phyloP scores from a whole-genome alignment of 2,888 invertebrate genomes.

The Hyles lineata region DNA sequence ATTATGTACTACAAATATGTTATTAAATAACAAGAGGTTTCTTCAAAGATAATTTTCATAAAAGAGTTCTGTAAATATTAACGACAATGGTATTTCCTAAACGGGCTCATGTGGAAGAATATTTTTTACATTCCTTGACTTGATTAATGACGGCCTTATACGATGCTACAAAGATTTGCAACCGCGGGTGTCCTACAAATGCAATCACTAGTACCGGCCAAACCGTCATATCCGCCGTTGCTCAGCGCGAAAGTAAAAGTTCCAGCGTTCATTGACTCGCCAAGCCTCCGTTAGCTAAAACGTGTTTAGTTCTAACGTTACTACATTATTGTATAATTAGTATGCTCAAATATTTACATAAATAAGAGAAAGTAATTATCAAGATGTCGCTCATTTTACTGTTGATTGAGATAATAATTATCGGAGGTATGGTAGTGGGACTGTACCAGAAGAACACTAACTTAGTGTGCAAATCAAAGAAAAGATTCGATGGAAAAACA shows the following conservation, averaged over 20 bases:
- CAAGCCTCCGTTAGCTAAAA: slow-evolving; percentile 36
- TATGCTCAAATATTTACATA: neutral
- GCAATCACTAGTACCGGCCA: slow-evolving; percentile 38
- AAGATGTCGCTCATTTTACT: slow-evolving; percentile 55
- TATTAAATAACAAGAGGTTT: too few relatives aligned
- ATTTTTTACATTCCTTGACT: neutral
- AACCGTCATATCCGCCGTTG: slow-evolving; percentile 45
- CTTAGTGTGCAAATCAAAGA: slow-evolving; percentile 70
- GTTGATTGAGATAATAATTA: slow-evolving; percentile 53
- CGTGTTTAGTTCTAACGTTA: slow-evolving; percentile 34
- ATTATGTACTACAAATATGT: too few relatives aligned
- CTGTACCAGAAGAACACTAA: slow-evolving; percentile 76
- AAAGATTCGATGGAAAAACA: slow-evolving; percentile 64
- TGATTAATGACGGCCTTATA: neutral
- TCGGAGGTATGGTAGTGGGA: slow-evolving; percentile 61
- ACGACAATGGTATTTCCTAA: too few relatives aligned
- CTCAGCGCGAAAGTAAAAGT: slow-evolving; percentile 50
- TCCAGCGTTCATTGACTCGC: slow-evolving; percentile 46
- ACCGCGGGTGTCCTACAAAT: slow-evolving; percentile 32
- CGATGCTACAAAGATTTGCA: slow-evolving; percentile 29
- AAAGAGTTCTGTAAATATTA: too few relatives aligned
- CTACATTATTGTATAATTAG: neutral
- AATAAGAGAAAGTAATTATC: slow-evolving; percentile 3
- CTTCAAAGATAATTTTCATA: too few relatives aligned
- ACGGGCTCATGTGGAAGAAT: neutral